These are phyloP conservation scores for Elephantulus edwardii DNA, from an alignment of 2,113 vertebrate genomes.

Conservation along the genomic window DNA sequence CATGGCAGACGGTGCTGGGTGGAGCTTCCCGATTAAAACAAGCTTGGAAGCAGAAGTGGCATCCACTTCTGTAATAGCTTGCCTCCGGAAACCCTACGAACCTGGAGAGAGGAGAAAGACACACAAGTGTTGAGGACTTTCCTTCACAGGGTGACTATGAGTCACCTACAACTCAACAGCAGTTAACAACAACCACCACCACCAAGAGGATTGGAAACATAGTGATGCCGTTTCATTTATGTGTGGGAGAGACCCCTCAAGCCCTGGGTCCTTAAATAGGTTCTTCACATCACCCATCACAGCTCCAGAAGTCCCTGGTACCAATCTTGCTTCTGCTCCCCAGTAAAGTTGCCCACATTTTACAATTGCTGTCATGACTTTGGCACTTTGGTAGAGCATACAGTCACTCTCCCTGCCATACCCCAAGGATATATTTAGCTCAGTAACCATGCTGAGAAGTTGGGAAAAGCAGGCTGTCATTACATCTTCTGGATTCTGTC, in stretches of 20 bases:
- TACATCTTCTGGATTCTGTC: background rate
- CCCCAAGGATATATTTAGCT: background rate
- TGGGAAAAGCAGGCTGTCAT: background rate
- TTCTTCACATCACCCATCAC: background rate
- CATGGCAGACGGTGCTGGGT: too few species aligned
- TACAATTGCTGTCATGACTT: background rate
- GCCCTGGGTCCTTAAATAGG: background rate
- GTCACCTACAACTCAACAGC: too few species aligned
- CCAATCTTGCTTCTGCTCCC: background rate
- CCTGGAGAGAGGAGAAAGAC: too few species aligned
- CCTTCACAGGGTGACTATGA: too few species aligned
- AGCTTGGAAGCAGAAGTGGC: too few species aligned
- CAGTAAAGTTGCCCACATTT: background rate
- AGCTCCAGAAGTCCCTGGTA: background rate
- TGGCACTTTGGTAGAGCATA: background rate
- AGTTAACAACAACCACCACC: too few species aligned
- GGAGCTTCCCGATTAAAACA: too few species aligned
- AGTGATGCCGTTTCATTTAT: background rate
- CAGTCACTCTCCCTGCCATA: background rate
- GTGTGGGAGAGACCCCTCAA: background rate
- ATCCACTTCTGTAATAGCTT: too few species aligned
- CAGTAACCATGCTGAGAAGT: background rate
- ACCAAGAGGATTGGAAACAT: background rate
- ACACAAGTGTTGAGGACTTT: too few species aligned
- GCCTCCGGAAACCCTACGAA: too few species aligned